Evolutionary conservation across 2,888 invertebrate species (phyloP), one percentile per base, ranked within the genome.

Genomic region (Spialia ferax): DNA sequence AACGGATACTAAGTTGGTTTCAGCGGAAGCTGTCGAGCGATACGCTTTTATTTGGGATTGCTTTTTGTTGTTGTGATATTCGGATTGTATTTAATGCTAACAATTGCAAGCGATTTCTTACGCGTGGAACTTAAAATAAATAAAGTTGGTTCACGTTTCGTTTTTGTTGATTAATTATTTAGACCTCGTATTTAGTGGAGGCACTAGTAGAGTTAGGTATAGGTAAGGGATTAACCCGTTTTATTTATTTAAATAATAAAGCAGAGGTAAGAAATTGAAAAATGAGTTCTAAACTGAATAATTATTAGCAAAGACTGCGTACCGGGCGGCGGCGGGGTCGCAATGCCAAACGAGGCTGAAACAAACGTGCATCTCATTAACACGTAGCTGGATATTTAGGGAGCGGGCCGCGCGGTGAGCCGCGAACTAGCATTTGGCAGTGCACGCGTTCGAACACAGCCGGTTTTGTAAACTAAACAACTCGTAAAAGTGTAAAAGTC

Each of bases 401-500:
- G 84, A 84, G 83, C 78, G 84, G 83, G 80, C 71, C 80, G 84
- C 81, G 91, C 87, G 93, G 93, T 89, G 90, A 91, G 90, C 92
- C 93, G 90, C 91, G 91, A 90, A 92, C 91, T 86, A 87, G 88
- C 89, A 91, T 92, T 93, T 93, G 93, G 93, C 93, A 93, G 85
- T 84, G 86, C 81, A 78, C 81, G 81, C 84, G 82, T 80, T 77
- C 81, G 79, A 78, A 77, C 87, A 80, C 88, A 86, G 84, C 87
- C 85, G 85, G 89, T 83, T 82, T 81, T 84, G 86, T 87, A 84
- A 92, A 91, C 93, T 91, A 91, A 93, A 92, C 92, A 92, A 92
- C 89, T 91, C 93, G 91, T 92, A 93, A 93, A 93, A 93, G 92
- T 91, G 93, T 91, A 93, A 93, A 92, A 93, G 86, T 93, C 90